Evolutionary conservation across 2,113 vertebrate species (phyloP).

Genomic region (Cebus imitator): DNA sequence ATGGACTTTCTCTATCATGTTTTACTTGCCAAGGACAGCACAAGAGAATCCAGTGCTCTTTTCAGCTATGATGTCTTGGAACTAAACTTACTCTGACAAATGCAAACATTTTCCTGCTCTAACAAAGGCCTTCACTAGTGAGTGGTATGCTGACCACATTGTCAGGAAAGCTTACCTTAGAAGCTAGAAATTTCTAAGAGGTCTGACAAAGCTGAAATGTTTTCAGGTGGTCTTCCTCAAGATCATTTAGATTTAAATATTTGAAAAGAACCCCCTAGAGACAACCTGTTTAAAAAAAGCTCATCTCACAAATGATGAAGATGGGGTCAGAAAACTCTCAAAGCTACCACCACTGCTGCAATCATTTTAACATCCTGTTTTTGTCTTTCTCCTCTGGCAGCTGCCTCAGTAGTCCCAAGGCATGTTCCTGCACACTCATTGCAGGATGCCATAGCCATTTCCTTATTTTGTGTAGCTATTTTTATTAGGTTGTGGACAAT

Average conservation of each 20-base stretch:
- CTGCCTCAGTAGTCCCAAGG: constrained; percentile 77
- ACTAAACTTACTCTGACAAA: background rate
- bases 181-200: background rate
- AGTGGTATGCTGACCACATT: background rate
- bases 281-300: constrained; percentile 44
- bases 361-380: constrained; percentile 85
- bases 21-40: background rate
- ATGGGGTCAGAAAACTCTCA: constrained; percentile 51
- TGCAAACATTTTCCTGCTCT: background rate
- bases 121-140: background rate
- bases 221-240: constrained; percentile 35
- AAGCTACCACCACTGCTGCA: constrained; percentile 62
- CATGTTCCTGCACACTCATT: constrained; percentile 79
- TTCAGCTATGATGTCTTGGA: background rate
- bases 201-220: background rate
- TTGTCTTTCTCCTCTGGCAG: constrained; percentile 80
- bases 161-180: background rate
- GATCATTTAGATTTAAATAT: constrained; percentile 54
- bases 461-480: constrained; percentile 87
- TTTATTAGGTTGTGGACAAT: constrained; percentile 83
- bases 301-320: constrained; percentile 1
- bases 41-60: background rate
- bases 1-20: background rate
- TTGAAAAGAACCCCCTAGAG: constrained; percentile 73
- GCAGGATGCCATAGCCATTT: constrained; percentile 88